Evolutionary conservation across 2,113 vertebrate species (phyloP).

Genomic region (Pseudopipra pipra): DNA sequence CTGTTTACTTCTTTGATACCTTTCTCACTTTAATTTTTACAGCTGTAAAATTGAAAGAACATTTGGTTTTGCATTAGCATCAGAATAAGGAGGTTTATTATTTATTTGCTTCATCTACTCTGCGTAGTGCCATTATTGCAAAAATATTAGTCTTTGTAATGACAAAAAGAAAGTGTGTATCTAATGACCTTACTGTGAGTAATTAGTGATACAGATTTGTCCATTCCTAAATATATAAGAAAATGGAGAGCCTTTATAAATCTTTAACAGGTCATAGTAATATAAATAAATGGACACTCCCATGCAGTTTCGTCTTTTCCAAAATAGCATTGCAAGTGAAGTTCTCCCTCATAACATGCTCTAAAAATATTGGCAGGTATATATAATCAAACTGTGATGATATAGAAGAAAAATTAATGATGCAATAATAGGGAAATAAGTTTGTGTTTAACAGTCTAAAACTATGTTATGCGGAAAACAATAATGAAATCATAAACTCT

Average conservation of each 20-base stretch:
- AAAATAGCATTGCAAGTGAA: background rate
- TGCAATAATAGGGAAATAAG: constrained; percentile 15
- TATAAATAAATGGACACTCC: background rate
- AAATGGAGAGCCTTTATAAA: constrained; percentile 50
- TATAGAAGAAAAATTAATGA: constrained; percentile 44
- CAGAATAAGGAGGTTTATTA: constrained; percentile 47
- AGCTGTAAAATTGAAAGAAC: constrained; percentile 46
- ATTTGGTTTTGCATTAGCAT: constrained; percentile 48
- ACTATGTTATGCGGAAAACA: constrained; percentile 17
- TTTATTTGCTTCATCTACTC: constrained; percentile 70
- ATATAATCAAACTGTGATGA: constrained; percentile 33
- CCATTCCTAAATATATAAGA: constrained; percentile 56
- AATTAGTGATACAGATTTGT: constrained; percentile 67
- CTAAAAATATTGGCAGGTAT: constrained; percentile 53
- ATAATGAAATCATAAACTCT: constrained; percentile 8
- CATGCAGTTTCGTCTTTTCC: background rate
- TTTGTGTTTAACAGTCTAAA: constrained; percentile 47
- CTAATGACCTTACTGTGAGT: constrained; percentile 69
- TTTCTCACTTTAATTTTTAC: constrained; percentile 64
- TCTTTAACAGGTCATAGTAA: background rate
- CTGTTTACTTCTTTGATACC: constrained; percentile 44
- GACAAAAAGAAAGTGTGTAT: constrained; percentile 64
- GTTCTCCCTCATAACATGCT: background rate
- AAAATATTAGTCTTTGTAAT: constrained; percentile 71
- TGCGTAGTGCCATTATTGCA: constrained; percentile 29